These are phyloP conservation scores for Himalopsyche kuldschensis DNA, from an alignment of 2,888 invertebrate genomes.

Conservation along the genomic window DNA sequence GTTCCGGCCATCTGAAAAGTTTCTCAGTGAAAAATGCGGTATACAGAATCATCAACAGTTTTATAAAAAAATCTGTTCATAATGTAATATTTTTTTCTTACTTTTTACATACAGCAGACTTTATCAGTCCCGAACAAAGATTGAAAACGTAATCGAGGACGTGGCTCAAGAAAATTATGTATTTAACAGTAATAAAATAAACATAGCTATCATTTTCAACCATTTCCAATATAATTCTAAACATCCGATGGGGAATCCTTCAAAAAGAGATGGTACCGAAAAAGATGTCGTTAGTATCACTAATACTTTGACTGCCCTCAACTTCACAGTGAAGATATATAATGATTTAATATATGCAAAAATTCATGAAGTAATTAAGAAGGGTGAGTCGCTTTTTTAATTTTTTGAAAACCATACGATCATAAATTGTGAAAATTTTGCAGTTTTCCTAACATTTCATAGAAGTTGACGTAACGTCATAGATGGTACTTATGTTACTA, in stretches of 20 bases:
- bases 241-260: background rate
- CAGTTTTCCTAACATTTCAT: background rate
- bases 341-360: background rate
- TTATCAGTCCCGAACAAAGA: too few species aligned
- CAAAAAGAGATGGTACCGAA: background rate
- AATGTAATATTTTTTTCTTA: too few species aligned
- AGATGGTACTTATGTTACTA: too few species aligned
- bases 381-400: background rate
- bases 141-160: background rate
- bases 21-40: too few species aligned
- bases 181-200: background rate
- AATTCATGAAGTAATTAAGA: background rate
- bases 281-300: background rate
- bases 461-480: too few species aligned
- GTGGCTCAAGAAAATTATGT: background rate
- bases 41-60: too few species aligned
- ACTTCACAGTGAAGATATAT: background rate
- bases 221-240: background rate
- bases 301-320: background rate
- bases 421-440: too few species aligned
- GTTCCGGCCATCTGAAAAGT: too few species aligned
- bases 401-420: too few species aligned
- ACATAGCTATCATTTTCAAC: constrained; percentile 5
- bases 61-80: too few species aligned
- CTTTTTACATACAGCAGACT: too few species aligned